phyloP scores from a whole-genome alignment of 2,888 invertebrate genomes.

The Lasioglossum oenotherae region DNA sequence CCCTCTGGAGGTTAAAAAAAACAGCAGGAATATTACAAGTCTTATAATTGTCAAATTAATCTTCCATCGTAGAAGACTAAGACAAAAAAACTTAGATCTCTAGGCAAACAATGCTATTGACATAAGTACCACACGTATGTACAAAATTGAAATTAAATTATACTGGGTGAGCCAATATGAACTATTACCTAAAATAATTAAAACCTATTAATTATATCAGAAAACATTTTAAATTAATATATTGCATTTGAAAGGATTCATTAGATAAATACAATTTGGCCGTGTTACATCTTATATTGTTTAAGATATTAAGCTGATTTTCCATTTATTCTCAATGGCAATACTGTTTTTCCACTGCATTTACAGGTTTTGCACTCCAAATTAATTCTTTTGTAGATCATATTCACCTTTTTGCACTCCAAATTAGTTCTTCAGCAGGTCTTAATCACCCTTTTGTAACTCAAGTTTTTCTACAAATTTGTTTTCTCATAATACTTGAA shows the following conservation, averaged over 20 bases:
- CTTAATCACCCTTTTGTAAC: too few relatives aligned
- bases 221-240: background rate
- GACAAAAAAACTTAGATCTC: background rate
- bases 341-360: too few relatives aligned
- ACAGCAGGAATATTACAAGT: background rate
- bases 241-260: background rate
- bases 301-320: background rate
- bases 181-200: background rate
- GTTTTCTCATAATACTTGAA: too few relatives aligned
- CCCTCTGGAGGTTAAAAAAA: too few relatives aligned
- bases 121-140: background rate
- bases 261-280: background rate
- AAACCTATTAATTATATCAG: background rate
- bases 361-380: too few relatives aligned
- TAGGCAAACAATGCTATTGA: background rate
- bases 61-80: background rate
- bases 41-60: background rate
- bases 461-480: too few relatives aligned
- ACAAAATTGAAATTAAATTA: background rate
- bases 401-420: too few relatives aligned
- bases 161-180: background rate
- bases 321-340: background rate
- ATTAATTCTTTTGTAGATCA: too few relatives aligned
- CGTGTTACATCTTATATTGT: background rate
- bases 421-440: too few relatives aligned